Base-by-base conservation (phyloP, 2,888 invertebrate species). In the Tubulanus polymorphus region DNA sequence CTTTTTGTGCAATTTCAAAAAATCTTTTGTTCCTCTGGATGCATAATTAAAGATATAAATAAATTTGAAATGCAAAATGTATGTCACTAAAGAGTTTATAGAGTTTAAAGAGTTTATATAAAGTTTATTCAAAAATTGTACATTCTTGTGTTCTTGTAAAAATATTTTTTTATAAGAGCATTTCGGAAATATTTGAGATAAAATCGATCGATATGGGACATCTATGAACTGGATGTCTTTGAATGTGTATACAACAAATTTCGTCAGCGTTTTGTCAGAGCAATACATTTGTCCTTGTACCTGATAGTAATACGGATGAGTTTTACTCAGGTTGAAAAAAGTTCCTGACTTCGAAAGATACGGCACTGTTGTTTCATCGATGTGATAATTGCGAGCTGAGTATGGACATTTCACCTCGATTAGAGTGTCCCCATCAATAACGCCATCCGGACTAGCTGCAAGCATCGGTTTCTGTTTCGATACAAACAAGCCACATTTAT, bases 241-340 rank as follows among this genome's bases (percentile, higher is more conserved):
- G 18, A 56, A 27, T 29, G 58, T 61, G 48, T 51, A 61, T 25
- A 61, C 57, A 48, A 53, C 50, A 41, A 60, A 58, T 28, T 47
- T 37, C 53, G 57, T 57, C 12, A 35, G n/a, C 3, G 48, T 20
- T 29, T 41, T 30, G 12, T 52, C 47, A 30, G 54, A 48, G 32
- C 61, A 61, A 23, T 54, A 37, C 37, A 61, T 47, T 48, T 61
- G 58, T 45, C 56, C 58, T 41, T 61, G 61, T 27, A 61, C 48
- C 48, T 61, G 61, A 46, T 56, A 58, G 27, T 50, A 51, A 48
- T 57, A 60, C 20, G 53, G 52, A 51, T 55, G 54, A 10, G 32
- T 53, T 18, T 20, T 26, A 26, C 55, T 48, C n/a, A 60, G 37
- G 12, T 30, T 30, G 25, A 53, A 48, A 29, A 18, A 18, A 8